Base-by-base conservation (phyloP, 2,797 vertebrate genomes). In the Pseudochirops corinnae region DNA sequence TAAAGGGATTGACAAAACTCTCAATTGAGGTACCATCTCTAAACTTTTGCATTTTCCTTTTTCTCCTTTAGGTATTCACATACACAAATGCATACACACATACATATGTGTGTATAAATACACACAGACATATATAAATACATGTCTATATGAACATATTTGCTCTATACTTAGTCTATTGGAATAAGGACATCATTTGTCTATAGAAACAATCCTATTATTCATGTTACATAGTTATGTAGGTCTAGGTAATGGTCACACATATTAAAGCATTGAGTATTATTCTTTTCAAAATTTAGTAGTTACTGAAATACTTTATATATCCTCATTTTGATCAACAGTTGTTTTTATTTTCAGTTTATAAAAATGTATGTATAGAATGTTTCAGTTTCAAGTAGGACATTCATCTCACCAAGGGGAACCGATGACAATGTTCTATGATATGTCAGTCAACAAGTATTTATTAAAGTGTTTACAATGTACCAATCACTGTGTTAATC, bases 1-100 rank as follows among this genome's bases (percentile, higher is more conserved):
- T 92, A 96, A 97, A 95, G 94, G 46, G 0, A 94, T 60, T 95
- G 9, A 26, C 0, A 39, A 39, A 21, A 39, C n/a, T 67, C 67
- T 39, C n/a, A 82, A 1, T 9, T 39, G 18, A 39, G n/a, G 2
- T 46, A 4, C 31, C 60, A 62, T 28, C 31, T 62, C 60, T 62
- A 62, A 31, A 62, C 28, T 82, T 39, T 39, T 21, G 18, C 18
- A 39, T 82, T 67, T 67, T 26, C 39, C 21, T 46, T 39, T 10
- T 82, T 39, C 16, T 74, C 1, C 18, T 39, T 39, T 87, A 87
- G 21, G 21, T 24, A 26, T 24, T 26, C 18, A 74, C n/a, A 74
- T 21, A 11, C 5, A 21, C 0, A 74, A 4, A 74, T 18, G 14
- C 62, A n/a, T 21, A 6, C n/a, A n/a, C 2, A 16, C 10, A n/a